These are phyloP conservation scores for Vesta saturnalis DNA, from an alignment of 2,888 invertebrate genomes.

Conservation along the genomic window DNA sequence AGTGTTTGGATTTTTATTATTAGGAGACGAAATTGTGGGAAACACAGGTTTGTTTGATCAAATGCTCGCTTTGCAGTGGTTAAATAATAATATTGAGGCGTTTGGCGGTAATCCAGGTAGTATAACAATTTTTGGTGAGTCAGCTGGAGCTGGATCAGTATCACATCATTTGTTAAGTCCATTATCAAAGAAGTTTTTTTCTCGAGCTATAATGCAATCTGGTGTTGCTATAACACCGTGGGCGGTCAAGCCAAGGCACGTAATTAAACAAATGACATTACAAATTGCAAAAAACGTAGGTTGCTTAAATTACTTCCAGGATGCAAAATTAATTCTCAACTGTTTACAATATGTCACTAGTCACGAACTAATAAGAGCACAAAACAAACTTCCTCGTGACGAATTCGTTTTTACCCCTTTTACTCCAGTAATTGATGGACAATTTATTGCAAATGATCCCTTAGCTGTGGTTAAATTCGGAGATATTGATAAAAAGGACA, in stretches of 20 bases:
- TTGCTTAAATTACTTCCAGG: no score
- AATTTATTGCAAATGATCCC: not conserved
- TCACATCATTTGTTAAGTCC: constrained; percentile 85
- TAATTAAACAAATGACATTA: not conserved
- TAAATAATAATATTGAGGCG: constrained; percentile 84
- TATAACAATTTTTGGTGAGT: constrained; percentile 92
- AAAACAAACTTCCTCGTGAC: not conserved
- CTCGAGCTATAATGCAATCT: constrained; percentile 91
- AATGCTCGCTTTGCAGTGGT: constrained; percentile 89
- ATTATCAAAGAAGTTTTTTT: constrained; percentile 79
- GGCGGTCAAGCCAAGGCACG: constrained; percentile 64
- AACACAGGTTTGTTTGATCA: constrained; percentile 96
- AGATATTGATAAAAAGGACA: not conserved
- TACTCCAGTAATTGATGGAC: not conserved
- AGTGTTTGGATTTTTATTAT: not conserved
- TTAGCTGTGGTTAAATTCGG: not conserved
- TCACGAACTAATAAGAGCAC: not conserved
- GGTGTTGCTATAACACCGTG: constrained; percentile 93
- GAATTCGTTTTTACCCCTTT: not conserved
- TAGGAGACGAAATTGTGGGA: constrained; percentile 67
- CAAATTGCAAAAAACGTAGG: not conserved
- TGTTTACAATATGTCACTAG: not conserved
- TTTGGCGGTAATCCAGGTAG: constrained; percentile 92
- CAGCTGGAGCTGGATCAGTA: constrained; percentile 93
- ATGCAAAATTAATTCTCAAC: not conserved